Base-by-base conservation (phyloP, 2,113 vertebrate species). In the Hippocampus abdominalis region DNA sequence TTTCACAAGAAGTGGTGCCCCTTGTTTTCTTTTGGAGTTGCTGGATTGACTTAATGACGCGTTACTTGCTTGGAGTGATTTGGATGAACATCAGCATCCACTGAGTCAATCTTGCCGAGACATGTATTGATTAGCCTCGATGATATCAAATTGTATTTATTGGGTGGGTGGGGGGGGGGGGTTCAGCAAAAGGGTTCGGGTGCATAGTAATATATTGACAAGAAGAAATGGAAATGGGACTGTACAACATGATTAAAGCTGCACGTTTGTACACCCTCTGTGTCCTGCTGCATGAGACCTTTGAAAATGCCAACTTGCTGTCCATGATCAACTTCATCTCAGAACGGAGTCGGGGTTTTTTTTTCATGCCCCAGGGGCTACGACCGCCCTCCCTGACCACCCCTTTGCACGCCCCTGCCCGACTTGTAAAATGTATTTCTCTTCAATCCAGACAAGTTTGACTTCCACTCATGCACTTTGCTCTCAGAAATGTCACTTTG, bases 231-330 rank as follows among this genome's bases (percentile, higher is more conserved):
- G 57, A 87, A 87, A 83, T 79, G 63, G 88, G 88, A 86, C 88
- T 89, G 87, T 89, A 89, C 70, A 79, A 87, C 83, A 78, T 88
- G 71, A 90, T 86, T 90, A 89, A 90, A 91, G 84, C 87, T 89
- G 87, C 88, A 90, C 73, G 73, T 91, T 91, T 90, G 90, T 87
- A 89, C 88, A 90, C 76, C 78, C 81, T 86, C 75, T 73, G 57
- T 60, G 23, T 29, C 49, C 21, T 44, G 21, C 42, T 42, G n/a
- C 11, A 3, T 10, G 3, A 44, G 42, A 44, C 42, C 3, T 15
- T 44, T 44, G 12, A 44, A 44, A 44, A 44, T 36, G 32, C 5
- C 32, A 6, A 32, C 29, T 32, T 32, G 4, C 4, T 32, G 0
- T 32, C 29, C 29, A 5, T 32, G 29, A 32, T 32, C 29, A 32